A percentile compares a stretch with the other conserved stretches of the same genome.
These are phyloP conservation scores for Berghia stephanieae DNA, from an alignment of 1,140 invertebrate species.

Conservation along the genomic window DNA sequence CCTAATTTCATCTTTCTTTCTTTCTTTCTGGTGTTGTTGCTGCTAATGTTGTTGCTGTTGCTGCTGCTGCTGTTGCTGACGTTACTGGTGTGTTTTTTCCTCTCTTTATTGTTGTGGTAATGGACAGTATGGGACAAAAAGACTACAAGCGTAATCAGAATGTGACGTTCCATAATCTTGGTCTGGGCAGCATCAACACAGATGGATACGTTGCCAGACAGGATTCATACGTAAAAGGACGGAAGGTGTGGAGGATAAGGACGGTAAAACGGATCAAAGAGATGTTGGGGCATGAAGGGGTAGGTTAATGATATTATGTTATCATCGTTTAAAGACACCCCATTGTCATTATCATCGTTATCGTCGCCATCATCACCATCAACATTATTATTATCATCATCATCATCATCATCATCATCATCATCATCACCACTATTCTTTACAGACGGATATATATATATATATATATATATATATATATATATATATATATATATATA, in stretches of 20 bases:
- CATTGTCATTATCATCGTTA: not conserved
- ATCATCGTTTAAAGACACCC: not conserved
- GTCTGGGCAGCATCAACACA: slow-evolving; percentile 21
- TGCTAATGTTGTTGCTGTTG: too few relatives aligned
- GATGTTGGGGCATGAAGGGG: slow-evolving; percentile 42
- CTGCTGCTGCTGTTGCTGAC: too few relatives aligned
- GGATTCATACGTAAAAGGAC: slow-evolving; percentile 35
- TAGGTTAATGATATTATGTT: slow-evolving; percentile 28
- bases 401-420: not conserved
- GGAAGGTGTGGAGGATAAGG: slow-evolving; percentile 43
- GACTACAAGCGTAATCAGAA: slow-evolving; percentile 21
- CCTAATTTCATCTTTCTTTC: too few relatives aligned
- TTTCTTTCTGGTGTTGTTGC: too few relatives aligned
- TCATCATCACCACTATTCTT: not conserved
- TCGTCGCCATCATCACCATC: not conserved
- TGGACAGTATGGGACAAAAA: slow-evolving; percentile 36
- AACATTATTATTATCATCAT: not conserved
- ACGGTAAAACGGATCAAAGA: slow-evolving; percentile 42
- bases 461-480: too few relatives aligned
- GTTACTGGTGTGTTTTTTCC: too few relatives aligned
- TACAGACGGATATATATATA: too few relatives aligned
- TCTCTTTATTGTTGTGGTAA: too few relatives aligned
- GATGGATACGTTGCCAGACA: slow-evolving; percentile 28
- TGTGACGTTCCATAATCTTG: slow-evolving; percentile 32
- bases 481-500: too few relatives aligned